These are phyloP conservation scores for Sorex araneus DNA, from an alignment of 2,113 vertebrate genomes.

Conservation along the genomic window DNA sequence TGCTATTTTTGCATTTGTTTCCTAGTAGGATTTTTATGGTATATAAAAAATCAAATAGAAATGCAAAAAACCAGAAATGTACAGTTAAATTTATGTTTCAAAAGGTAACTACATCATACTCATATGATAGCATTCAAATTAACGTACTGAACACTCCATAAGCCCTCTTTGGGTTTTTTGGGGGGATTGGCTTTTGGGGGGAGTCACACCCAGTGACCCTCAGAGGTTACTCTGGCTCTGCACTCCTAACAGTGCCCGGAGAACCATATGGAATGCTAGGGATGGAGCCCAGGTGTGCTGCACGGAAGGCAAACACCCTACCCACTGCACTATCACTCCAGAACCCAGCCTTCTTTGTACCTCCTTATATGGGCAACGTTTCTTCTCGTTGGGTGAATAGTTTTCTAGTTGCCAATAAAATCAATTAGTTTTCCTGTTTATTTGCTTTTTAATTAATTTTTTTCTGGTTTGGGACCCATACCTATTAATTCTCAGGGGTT, in stretches of 20 bases:
- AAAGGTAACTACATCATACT: neutral
- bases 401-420: neutral
- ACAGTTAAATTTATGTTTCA: neutral
- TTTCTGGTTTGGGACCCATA: no score
- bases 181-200: no score
- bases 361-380: neutral
- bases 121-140: neutral
- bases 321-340: no score
- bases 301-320: no score
- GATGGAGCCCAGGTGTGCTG: no score
- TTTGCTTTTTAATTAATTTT: neutral
- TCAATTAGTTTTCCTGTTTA: neutral
- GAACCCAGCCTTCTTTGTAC: neutral
- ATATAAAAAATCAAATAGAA: neutral
- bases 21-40: neutral
- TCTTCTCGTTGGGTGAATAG: neutral
- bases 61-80: neutral
- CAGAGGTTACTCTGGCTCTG: no score
- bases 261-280: no score
- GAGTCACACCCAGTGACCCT: no score
- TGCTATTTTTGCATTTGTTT: conserved; percentile 18
- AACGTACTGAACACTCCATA: neutral
- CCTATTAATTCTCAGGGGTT: no score
- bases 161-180: no score
- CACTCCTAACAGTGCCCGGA: no score